These are phyloP conservation scores for Perdita meconis DNA, from an alignment of 2,888 invertebrate genomes.

Conservation along the genomic window DNA sequence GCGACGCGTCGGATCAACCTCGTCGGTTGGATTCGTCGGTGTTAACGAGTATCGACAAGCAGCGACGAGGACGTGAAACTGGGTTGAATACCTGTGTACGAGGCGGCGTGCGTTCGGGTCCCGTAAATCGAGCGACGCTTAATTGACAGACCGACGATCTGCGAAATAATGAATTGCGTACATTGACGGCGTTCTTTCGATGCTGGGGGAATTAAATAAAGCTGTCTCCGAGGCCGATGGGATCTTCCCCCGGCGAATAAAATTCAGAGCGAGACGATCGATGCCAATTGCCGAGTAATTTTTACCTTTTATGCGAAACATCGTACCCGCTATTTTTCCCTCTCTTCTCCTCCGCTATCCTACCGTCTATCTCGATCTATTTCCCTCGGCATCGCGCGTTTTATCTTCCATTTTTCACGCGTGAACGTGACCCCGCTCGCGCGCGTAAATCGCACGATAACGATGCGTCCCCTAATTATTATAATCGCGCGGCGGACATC, in stretches of 20 bases:
- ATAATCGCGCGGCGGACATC: slow-evolving; percentile 6
- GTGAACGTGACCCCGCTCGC: not conserved
- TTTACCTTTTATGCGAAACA: slow-evolving; percentile 1
- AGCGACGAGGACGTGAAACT: slow-evolving; percentile 18
- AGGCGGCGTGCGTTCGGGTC: not conserved
- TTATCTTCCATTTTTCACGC: not conserved
- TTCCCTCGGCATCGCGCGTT: not conserved
- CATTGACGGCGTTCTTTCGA: not conserved
- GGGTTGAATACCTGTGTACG: too few relatives aligned
- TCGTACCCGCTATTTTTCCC: not conserved
- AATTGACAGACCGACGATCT: slow-evolving; percentile 22
- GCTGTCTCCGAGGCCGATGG: slow-evolving; percentile 2
- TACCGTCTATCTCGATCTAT: slow-evolving; percentile 14
- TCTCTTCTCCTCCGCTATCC: not conserved
- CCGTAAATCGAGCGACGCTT: slow-evolving; percentile 1
- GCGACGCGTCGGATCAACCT: slow-evolving; percentile 41
- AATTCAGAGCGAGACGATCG: slow-evolving; percentile 20
- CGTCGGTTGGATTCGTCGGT: slow-evolving; percentile 43
- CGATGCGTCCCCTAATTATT: slow-evolving; percentile 19
- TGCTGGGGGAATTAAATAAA: not conserved
- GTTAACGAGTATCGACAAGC: slow-evolving; percentile 49
- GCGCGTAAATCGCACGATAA: slow-evolving; percentile 21
- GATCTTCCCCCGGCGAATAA: slow-evolving; percentile 10
- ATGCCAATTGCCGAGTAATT: slow-evolving; percentile 30
- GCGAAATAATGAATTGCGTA: slow-evolving; percentile 29